Evolutionary conservation across 1,140 invertebrate genomes (phyloP), one percentile per base, ranked within the genome.

Genomic region (Tetranychus cinnabarinus): DNA sequence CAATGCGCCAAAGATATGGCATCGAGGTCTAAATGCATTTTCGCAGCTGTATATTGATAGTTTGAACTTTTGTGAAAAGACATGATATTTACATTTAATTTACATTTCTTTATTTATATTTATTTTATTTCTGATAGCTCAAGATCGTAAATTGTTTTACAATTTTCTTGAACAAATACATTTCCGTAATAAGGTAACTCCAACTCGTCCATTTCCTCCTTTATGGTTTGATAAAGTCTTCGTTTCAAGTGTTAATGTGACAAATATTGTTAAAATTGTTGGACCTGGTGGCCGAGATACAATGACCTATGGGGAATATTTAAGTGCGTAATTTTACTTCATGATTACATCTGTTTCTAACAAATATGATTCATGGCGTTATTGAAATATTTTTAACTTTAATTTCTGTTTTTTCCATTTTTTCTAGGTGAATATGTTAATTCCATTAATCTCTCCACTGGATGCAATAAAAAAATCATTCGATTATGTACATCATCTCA

Each of bases 361-460:
- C 23, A 34, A 36, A 1, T 15, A 57, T 15, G 36, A 57, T 57
- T 23, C 23, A 23, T 23, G 23, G 23, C 0, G 23, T 7, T 2
- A 50, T 50, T 48, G 10, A 50, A 36, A 50, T 50, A 10, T 35
- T 50, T 48, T n/a, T 2, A 50, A 37, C 13, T 58, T 23, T 0
- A 15, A 34, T 23, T 60, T 31, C 6, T 45, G 23, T 31, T 61
- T 33, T 13, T 35, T 56, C 1, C 31, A 8, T 31, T 42, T 56
- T 56, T 68, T 68, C 36, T 63, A 73, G 80, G 81, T 2, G 83
- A 85, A 69, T 86, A 85, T 67, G 77, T 79, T 50, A 80, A 83
- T 65, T 82, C 85, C n/a, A 83, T 87, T 63, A 83, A 84, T 65
- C 77, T 83, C 52, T 78, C 80, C 0, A 56, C 42, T 5, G 78